These are phyloP conservation scores for Drosophila diplacantha DNA, from an alignment of 2,888 invertebrate species.

Conservation along the genomic window DNA sequence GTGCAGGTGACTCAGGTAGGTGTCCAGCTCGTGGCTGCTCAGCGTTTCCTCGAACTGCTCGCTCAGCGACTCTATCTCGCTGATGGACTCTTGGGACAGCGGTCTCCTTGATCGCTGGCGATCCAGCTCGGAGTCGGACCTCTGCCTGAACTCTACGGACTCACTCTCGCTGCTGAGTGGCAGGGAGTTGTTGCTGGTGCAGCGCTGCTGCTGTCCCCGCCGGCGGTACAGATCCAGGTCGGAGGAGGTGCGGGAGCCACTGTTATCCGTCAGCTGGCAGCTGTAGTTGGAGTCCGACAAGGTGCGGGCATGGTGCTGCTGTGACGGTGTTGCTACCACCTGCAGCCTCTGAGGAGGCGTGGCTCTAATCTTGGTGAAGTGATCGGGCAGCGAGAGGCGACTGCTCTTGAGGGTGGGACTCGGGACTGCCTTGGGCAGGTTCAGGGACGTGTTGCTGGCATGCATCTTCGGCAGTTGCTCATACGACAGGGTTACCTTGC, in stretches of 20 bases:
- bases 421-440: slow-evolving; percentile 70
- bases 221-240: slow-evolving; percentile 77
- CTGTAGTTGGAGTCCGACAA: slow-evolving; percentile 77
- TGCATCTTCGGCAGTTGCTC: slow-evolving; percentile 77
- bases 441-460: slow-evolving; percentile 75
- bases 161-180: slow-evolving; percentile 75
- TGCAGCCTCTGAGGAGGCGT: slow-evolving; percentile 35
- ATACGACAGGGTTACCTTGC: slow-evolving; percentile 74
- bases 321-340: slow-evolving; percentile 45
- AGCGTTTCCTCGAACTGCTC: slow-evolving; percentile 80
- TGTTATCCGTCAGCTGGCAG: slow-evolving; percentile 76
- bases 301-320: slow-evolving; percentile 75
- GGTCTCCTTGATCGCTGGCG: slow-evolving; percentile 84
- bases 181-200: slow-evolving; percentile 74
- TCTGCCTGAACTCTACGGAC: slow-evolving; percentile 80
- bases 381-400: slow-evolving; percentile 77
- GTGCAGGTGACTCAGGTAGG: slow-evolving; percentile 82
- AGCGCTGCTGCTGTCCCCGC: slow-evolving; percentile 69
- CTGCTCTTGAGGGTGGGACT: slow-evolving; percentile 72
- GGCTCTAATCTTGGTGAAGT: slow-evolving; percentile 72
- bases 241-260: slow-evolving; percentile 76
- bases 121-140: slow-evolving; percentile 80
- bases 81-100: slow-evolving; percentile 85
- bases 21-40: slow-evolving; percentile 83
- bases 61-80: slow-evolving; percentile 82